These are phyloP conservation scores for Chionis minor DNA, from an alignment of 2,113 vertebrate species.

Conservation along the genomic window DNA sequence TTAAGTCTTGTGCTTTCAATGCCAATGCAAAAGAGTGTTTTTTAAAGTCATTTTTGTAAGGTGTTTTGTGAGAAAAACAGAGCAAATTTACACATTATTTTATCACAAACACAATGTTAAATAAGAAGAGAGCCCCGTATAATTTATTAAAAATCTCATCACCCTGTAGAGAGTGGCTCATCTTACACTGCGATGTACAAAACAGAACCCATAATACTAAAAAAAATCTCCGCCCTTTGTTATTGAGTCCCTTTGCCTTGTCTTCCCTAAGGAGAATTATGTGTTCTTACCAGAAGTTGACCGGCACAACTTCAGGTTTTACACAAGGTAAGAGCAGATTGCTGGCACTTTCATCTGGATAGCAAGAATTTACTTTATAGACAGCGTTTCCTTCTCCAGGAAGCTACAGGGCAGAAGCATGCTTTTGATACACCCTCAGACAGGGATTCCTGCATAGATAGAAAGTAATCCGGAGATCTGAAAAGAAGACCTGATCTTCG, in stretches of 20 bases:
- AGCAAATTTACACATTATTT: background rate
- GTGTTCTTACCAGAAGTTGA: background rate
- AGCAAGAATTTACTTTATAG: background rate
- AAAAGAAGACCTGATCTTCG: background rate
- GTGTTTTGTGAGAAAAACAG: background rate
- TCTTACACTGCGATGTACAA: background rate
- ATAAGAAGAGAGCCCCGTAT: background rate
- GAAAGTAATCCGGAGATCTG: background rate
- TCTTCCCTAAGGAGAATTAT: background rate
- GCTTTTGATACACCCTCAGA: background rate
- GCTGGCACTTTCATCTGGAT: background rate
- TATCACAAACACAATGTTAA: background rate
- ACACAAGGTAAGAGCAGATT: background rate
- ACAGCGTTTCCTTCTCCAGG: background rate
- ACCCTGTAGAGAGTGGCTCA: background rate
- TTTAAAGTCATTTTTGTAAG: background rate
- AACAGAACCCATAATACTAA: background rate
- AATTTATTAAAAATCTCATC: background rate
- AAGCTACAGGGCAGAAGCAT: background rate
- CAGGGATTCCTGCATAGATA: background rate
- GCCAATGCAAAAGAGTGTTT: background rate
- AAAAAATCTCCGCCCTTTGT: background rate
- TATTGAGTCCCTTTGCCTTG: background rate
- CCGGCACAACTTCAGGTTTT: background rate
- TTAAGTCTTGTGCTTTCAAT: background rate